Evolutionary conservation across 2,888 invertebrate species (phyloP).

Genomic region (Chaetoderma sp.): DNA sequence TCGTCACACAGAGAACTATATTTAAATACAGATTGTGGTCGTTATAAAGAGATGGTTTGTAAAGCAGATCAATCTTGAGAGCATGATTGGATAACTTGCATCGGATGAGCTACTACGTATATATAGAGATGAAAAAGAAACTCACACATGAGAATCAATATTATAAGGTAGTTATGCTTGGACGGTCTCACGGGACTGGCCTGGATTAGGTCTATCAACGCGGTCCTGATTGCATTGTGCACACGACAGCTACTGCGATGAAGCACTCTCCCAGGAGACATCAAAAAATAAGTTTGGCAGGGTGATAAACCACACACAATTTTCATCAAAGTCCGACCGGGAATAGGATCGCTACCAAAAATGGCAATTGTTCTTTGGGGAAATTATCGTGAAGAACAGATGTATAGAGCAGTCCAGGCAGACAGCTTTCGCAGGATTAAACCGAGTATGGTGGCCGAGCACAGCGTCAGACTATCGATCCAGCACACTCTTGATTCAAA

Average conservation of each 20-base stretch:
- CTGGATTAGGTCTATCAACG: slow-evolving; percentile 8
- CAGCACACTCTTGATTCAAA: not conserved
- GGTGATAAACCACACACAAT: slow-evolving; percentile 11
- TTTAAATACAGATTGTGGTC: too few species aligned
- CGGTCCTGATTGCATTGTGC: slow-evolving; percentile 6
- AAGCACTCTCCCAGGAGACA: not conserved
- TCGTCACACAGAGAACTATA: too few species aligned
- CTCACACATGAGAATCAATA: too few species aligned
- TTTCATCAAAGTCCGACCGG: slow-evolving; percentile 7
- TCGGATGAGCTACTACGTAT: too few species aligned
- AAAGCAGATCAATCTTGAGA: too few species aligned
- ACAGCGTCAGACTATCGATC: not conserved
- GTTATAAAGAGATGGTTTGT: too few species aligned
- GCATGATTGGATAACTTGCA: too few species aligned
- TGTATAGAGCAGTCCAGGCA: not conserved
- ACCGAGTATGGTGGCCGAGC: not conserved
- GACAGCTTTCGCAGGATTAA: not conserved
- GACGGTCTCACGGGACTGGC: not conserved
- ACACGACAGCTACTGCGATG: not conserved
- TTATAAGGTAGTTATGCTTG: slow-evolving; percentile 3
- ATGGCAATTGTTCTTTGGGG: slow-evolving; percentile 10
- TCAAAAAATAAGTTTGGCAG: slow-evolving; percentile 7
- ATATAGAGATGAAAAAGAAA: too few species aligned
- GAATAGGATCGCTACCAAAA: not conserved
- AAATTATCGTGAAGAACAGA: slow-evolving; percentile 2